phyloP scores from a whole-genome alignment of 2,797 vertebrate species.

The Lagocephalus sceleratus region DNA sequence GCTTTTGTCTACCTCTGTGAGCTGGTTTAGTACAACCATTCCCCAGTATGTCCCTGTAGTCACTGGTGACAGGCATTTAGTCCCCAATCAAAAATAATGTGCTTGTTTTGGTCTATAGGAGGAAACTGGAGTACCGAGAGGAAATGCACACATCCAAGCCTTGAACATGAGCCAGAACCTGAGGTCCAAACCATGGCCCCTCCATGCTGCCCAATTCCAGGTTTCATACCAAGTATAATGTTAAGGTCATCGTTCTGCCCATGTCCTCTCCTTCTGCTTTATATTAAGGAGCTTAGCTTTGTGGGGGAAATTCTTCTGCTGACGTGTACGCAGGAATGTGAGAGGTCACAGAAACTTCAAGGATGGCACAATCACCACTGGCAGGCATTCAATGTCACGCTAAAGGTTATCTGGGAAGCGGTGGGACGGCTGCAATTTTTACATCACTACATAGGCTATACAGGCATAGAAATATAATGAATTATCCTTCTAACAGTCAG shows the following conservation, averaged over 20 bases:
- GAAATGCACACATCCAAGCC: too few species aligned
- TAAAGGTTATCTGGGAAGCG: slow-evolving; percentile 15
- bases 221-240: neutral
- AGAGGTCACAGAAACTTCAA: slow-evolving; percentile 20
- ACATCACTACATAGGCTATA: neutral
- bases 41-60: too few species aligned
- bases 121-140: too few species aligned
- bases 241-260: slow-evolving; percentile 11
- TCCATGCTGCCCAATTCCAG: too few species aligned
- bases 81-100: too few species aligned
- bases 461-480: neutral
- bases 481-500: slow-evolving; percentile 1
- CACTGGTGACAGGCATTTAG: too few species aligned
- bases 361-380: slow-evolving; percentile 6
- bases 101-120: too few species aligned
- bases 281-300: slow-evolving; percentile 17
- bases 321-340: slow-evolving; percentile 7
- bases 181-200: too few species aligned
- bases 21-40: too few species aligned
- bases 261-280: slow-evolving; percentile 4
- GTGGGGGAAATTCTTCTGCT: neutral
- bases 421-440: slow-evolving; percentile 2
- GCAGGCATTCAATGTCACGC: slow-evolving; percentile 22
- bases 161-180: too few species aligned
- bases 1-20: too few species aligned